Base-by-base conservation (phyloP, 2,888 invertebrate species). In the Balanococcus diminutus region DNA sequence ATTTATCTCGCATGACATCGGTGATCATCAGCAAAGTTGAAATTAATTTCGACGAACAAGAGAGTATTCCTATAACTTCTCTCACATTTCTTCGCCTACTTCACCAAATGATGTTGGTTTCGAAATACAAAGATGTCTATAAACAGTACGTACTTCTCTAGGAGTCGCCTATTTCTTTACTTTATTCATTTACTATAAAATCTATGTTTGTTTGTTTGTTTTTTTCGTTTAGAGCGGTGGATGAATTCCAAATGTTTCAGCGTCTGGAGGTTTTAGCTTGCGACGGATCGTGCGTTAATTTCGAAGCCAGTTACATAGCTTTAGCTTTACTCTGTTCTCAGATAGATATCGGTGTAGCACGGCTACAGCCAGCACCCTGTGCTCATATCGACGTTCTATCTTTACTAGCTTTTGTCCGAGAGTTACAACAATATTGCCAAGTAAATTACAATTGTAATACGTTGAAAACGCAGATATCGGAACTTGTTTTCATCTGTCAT, bases 1-100 rank as follows among this genome's bases (percentile, higher is more conserved):
- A 97, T 91, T 93, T 97, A 89, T 91, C 93, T 28, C 94, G 97
- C 88, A 97, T 97, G 97, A 94, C 96, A 86, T 92, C 93, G 87
- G 94, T 96, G 87, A 93, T 97, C 88, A 92, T 92, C 25, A 93
- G 94, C 90, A 97, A 97, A 91, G 92, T 96, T 88, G 93, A 93
- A 88, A 92, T 93, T 87, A 91, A 91, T 87, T 32, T 81, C 32
- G 81, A 61, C 25, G 32, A 82, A 25, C 91, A 91, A 87, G 92
- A 92, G 86, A 91, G 92, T 84, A 90, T 92, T 83, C 92, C 92
- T 3, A 91, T 93, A 87, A 94, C 94, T 0, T 91, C 94, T 83
- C 91, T 94, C 87, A 92, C 93, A 89, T 95, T 95, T 91, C 91
- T 95, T 88, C 92, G 93, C 19, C 91, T 95, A 88, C 92, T 94